Conservation (phyloP, 1,140 invertebrate genomes). For the Camponotus pennsylvanicus region DNA sequence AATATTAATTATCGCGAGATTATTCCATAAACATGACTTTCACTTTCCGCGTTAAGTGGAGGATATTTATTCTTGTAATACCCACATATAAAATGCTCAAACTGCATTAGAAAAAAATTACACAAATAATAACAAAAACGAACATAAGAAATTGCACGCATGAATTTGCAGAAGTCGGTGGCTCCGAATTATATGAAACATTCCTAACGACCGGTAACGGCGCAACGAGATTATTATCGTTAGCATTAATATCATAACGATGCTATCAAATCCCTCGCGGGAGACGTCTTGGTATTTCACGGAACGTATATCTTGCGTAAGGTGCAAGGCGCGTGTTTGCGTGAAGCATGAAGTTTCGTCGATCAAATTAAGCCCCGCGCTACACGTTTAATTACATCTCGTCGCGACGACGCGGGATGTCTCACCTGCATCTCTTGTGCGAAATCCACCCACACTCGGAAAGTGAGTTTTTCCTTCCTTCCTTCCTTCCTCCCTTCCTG, state of each 20-base stretch:
- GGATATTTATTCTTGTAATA: neutral
- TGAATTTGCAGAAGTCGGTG: slow-evolving; percentile 28
- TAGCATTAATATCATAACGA: slow-evolving; percentile 40
- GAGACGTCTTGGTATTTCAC: slow-evolving; percentile 26
- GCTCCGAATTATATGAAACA: slow-evolving; percentile 22
- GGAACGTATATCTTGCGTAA: slow-evolving; percentile 47
- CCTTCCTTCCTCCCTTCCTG: neutral
- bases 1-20: slow-evolving; percentile 8
- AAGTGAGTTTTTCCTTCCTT: slow-evolving; percentile 7
- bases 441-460: slow-evolving; percentile 8
- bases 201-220: neutral
- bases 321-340: neutral
- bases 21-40: neutral
- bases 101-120: neutral
- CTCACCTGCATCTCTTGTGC: neutral
- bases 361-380: slow-evolving; percentile 52
- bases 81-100: neutral
- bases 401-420: neutral
- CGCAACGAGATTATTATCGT: slow-evolving; percentile 9
- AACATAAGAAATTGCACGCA: slow-evolving; percentile 10
- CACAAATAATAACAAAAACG: neutral
- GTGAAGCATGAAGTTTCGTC: slow-evolving; percentile 38
- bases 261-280: slow-evolving; percentile 39
- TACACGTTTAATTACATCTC: slow-evolving; percentile 59
- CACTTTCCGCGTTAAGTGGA: neutral